Base-by-base conservation (phyloP, 2,888 invertebrate genomes). In the Plagodis dolabraria region DNA sequence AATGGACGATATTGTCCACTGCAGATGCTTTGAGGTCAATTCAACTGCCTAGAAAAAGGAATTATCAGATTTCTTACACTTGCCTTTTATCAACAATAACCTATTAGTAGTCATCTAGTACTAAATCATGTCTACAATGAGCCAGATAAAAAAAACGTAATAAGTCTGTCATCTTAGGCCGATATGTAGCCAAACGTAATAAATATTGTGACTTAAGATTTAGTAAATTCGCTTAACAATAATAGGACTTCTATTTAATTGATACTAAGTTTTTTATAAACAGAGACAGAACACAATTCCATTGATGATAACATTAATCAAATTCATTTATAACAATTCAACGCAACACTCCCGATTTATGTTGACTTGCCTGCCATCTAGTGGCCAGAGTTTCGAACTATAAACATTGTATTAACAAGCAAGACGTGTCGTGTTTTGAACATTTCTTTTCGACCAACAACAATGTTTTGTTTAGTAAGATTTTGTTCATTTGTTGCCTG, bases 211-310 rank as follows among this genome's bases (percentile, higher is more conserved):
- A 65, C 72, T 71, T 74, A 76, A 68, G 64, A 64, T 73, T 74
- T 71, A 71, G 69, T 76, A 76, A 76, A 76, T 76, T 76, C 75
- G 71, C 75, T 68, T 72, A 72, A 65, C 45, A 65, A 57, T 73
- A 69, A 60, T 59, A 54, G 58, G 50, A 57, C 36, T 50, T 54
- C 10, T 38, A 36, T 48, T 45, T 38, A 44, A 38, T 55, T 11
- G n/a, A 36, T n/a, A 47, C 34, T 47, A 45, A 49, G 35, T 34
- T 35, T 22, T 11, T 11, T 10, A 10, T 53, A 2, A 53, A 53
- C 33, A 38, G 8, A 42, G 45, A 12, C 40, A 47, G 52, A 52
- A 38, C 52, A 45, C 52, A 45, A 52, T 36, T 51, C 11, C n/a
- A 36, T 11, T 43, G 42, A 11, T 43, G 33, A 38, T 47, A 38